Conservation (phyloP, 1,140 invertebrate species). For the Samia ricini region DNA sequence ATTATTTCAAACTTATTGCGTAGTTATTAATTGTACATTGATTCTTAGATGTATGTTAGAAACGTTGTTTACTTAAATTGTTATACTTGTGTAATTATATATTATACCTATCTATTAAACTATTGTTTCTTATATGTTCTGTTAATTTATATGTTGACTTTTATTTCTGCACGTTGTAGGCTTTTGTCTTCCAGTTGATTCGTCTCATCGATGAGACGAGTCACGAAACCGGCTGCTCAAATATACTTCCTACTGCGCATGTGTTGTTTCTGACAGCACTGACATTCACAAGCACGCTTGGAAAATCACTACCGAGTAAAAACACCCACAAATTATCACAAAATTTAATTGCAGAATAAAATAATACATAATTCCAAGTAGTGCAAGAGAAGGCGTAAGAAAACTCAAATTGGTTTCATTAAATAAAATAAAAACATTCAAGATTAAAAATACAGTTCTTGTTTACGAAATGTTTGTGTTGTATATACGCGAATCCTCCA, state of each 20-base stretch:
- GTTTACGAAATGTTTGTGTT: constrained; percentile 22
- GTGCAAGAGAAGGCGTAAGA: background rate
- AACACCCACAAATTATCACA: constrained; percentile 40
- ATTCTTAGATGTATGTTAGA: no score
- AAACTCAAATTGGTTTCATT: background rate
- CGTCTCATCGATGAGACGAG: constrained; percentile 17
- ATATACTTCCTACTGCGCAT: constrained; percentile 42
- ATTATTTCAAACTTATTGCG: no score
- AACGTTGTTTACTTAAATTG: no score
- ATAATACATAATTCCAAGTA: background rate
- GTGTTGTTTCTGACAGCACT: constrained; percentile 53
- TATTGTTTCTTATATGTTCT: background rate
- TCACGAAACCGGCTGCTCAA: constrained; percentile 22
- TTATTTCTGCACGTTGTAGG: background rate
- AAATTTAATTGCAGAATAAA: constrained; percentile 21
- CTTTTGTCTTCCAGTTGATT: background rate
- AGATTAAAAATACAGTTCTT: constrained; percentile 1
- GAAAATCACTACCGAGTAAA: constrained; percentile 51
- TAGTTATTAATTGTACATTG: no score
- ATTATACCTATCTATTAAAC: no score
- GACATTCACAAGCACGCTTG: constrained; percentile 50
- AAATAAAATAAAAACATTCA: background rate
- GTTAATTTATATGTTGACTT: background rate
- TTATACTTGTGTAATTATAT: no score
- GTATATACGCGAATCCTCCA: constrained; percentile 39